Conservation (phyloP, 1,140 invertebrate species). For the Drosophila kepulauana region DNA sequence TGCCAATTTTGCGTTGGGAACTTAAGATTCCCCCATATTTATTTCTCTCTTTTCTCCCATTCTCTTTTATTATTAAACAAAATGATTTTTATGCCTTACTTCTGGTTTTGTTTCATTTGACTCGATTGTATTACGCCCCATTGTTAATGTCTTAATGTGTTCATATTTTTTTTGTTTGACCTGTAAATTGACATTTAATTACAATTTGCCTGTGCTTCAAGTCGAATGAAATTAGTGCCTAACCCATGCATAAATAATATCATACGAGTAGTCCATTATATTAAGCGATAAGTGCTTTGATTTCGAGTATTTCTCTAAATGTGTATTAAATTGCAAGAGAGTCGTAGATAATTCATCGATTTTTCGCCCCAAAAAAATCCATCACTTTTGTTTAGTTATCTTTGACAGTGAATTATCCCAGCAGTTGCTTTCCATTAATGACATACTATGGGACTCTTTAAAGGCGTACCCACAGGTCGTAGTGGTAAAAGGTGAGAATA, state of each 20-base stretch:
- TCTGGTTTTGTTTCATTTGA: slow-evolving; percentile 12
- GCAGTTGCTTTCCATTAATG: slow-evolving; percentile 13
- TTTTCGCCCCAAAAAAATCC: background rate
- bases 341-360: slow-evolving; percentile 49
- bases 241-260: slow-evolving; percentile 31
- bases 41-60: background rate
- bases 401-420: slow-evolving; percentile 16
- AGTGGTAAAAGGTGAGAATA: background rate
- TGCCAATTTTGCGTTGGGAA: slow-evolving; percentile 55
- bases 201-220: slow-evolving; percentile 28
- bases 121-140: slow-evolving; percentile 16
- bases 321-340: slow-evolving; percentile 72
- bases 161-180: slow-evolving; percentile 11
- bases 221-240: slow-evolving; percentile 56
- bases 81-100: slow-evolving; percentile 40
- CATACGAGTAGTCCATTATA: slow-evolving; percentile 10
- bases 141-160: slow-evolving; percentile 63
- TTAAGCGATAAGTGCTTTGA: slow-evolving; percentile 47
- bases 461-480: slow-evolving; percentile 7
- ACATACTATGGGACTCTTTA: background rate
- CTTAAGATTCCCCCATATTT: background rate
- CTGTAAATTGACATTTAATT: slow-evolving; percentile 77
- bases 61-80: slow-evolving; percentile 34
- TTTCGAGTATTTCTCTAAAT: slow-evolving; percentile 66
- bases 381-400: slow-evolving; percentile 16